Base-by-base conservation (phyloP, 2,888 invertebrate species). In the Aelia acuminata region DNA sequence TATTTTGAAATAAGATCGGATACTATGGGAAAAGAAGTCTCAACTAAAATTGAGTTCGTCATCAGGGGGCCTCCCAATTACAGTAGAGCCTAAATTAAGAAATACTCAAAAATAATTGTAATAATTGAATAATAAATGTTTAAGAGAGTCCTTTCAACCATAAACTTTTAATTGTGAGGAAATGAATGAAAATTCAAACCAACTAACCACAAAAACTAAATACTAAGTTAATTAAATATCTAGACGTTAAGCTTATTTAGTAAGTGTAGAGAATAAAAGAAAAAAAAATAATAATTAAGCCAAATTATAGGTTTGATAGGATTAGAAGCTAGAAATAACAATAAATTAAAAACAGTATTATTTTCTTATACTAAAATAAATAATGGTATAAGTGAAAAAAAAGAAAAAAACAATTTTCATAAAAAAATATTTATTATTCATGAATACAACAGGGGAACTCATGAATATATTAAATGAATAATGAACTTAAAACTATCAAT, bases 381-480 rank as follows among this genome's bases (percentile, higher is more conserved):
- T 47, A 49, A 47, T 85, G 49, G 49, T 50, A 35, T 85, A 50
- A 85, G 31, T 48, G 47, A 85, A 85, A 49, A 49, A 47, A 85
- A 50, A 7, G 49, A 84, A 49, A 85, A 85, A 48, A 35, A 20
- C 20, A 50, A n/a, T 35, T 8, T 49, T 49, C 31, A 20, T 26
- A 85, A 49, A n/a, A 49, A 84, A 49, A 39, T 4, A 31, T 85
- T 85, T 85, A 85, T 50, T 50, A 49, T 85, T 43, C 85, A 85
- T 85, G 49, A 85, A 63, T 57, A 85, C 63, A 53, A 53, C 75
- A 85, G 15, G 31, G 35, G 49, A 48, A 85, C 43, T 50, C 43
- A 85, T 85, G 53, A 85, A 85, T 85, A 39, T 49, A 50, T 85
- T 85, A 4, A 57, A 50, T 57, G 10, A 43, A 85, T 85, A 85